Evolutionary conservation across 1,140 invertebrate genomes (phyloP), one percentile per base, ranked within the genome.

Genomic region (Carposina sasakii): DNA sequence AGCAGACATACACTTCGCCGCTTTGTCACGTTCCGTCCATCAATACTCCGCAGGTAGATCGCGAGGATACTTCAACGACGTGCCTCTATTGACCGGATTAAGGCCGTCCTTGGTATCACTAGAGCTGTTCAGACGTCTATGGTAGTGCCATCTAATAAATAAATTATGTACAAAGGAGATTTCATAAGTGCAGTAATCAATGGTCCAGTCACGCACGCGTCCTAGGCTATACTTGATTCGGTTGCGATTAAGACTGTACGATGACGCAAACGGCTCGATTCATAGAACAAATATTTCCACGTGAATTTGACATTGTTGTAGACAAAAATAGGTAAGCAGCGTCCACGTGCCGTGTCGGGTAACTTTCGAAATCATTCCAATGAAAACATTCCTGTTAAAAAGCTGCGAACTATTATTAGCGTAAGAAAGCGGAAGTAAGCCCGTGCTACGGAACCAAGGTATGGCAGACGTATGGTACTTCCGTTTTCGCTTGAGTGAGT

Each of bases 391-490:
- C 17, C 23, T 23, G 45, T 41, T 53, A n/a, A n/a, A n/a, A n/a
- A n/a, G n/a, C 24, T 63, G 20, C 41, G 19, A 21, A 49, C 63
- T 77, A 79, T 74, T 76, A 67, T 69, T 71, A 62, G 60, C 60
- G 39, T 42, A 60, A 62, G 47, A 71, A 69, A 70, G 62, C 77
- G 77, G 79, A 81, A 79, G 58, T 58, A 55, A 71, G 69, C 69
- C 69, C 79, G 76, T 81, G 76, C 75, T 77, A 76, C 61, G 63
- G 57, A 60, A 66, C 60, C 42, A 54, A 51, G 60, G 65, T 67
- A 74, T 74, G 68, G 68, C 63, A 67, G 64, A 66, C 72, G 74
- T 62, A 72, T 71, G 77, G 60, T 71, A 79, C 76, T 84, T 84
- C 79, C 79, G 79, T 72, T 81, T 78, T 73, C 60, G 71, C 65